Conservation (phyloP, 2,888 invertebrate genomes). For the Sycophila texana region DNA sequence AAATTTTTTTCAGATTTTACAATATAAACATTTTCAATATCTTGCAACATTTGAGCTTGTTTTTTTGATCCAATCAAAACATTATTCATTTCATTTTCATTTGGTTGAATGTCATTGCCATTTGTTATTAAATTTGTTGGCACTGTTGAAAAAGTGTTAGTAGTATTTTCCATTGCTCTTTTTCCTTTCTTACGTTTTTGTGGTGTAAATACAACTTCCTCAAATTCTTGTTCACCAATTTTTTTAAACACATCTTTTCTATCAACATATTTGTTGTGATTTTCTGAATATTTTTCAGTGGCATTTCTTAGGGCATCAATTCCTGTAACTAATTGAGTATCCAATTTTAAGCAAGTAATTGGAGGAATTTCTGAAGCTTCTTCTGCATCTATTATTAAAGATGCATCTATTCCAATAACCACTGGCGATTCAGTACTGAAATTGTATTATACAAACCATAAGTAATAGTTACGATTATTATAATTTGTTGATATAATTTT, state of each 20-base stretch:
- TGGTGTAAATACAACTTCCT: slow-evolving; percentile 83
- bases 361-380: slow-evolving; percentile 86
- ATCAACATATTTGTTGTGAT: slow-evolving; percentile 71
- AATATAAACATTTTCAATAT: slow-evolving; percentile 65
- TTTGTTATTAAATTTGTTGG: slow-evolving; percentile 37
- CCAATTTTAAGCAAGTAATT: slow-evolving; percentile 70
- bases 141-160: slow-evolving; percentile 38
- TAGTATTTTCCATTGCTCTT: slow-evolving; percentile 58
- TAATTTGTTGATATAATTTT: not conserved
- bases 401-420: slow-evolving; percentile 74
- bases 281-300: slow-evolving; percentile 39
- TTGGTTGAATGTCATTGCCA: slow-evolving; percentile 16
- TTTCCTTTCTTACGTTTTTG: slow-evolving; percentile 73
- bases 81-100: slow-evolving; percentile 56
- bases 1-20: slow-evolving; percentile 67
- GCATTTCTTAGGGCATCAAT: slow-evolving; percentile 56
- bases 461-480: not conserved
- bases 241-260: slow-evolving; percentile 83
- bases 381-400: slow-evolving; percentile 80
- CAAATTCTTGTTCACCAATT: slow-evolving; percentile 85
- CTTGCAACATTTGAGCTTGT: slow-evolving; percentile 64
- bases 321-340: slow-evolving; percentile 64
- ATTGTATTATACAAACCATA: not conserved
- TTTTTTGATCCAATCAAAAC: slow-evolving; percentile 62
- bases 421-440: slow-evolving; percentile 64